Percentiles rank a stretch among this genome's conserved stretches.
phyloP scores from a whole-genome alignment of 2,888 invertebrate genomes.

The Palloptera scutellata region DNA sequence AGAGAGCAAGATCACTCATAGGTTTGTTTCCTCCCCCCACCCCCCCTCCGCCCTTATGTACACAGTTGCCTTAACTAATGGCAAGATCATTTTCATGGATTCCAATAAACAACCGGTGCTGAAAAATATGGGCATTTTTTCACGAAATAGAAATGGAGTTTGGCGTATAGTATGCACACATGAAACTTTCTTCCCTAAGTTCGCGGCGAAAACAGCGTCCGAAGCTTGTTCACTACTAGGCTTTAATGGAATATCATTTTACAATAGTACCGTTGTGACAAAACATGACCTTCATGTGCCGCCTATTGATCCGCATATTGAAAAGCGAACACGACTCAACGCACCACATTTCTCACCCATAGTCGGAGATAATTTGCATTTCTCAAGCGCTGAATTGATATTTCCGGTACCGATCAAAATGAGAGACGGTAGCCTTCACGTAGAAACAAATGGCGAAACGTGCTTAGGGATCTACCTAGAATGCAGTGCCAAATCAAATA shows the following conservation, averaged over 20 bases:
- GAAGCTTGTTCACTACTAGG: conserved; percentile 75
- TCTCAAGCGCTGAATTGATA: conserved; percentile 38
- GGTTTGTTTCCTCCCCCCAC: neutral
- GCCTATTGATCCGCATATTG: conserved; percentile 52
- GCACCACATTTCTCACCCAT: conserved; percentile 34
- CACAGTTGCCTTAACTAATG: conserved; percentile 75
- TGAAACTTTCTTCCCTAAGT: conserved; percentile 50
- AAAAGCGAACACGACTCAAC: conserved; percentile 27
- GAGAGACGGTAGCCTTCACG: conserved; percentile 39
- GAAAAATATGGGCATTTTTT: conserved; percentile 71
- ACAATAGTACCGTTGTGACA: conserved; percentile 49
- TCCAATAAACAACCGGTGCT: conserved; percentile 70
- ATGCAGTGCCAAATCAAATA: conserved; percentile 53
- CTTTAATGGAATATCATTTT: conserved; percentile 64
- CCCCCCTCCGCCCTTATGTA: no score
- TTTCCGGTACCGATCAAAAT: conserved; percentile 6
- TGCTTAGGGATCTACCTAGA: conserved; percentile 59
- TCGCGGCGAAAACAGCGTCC: conserved; percentile 63
- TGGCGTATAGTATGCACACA: conserved; percentile 75
- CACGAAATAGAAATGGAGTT: conserved; percentile 68
- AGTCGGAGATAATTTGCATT: conserved; percentile 48
- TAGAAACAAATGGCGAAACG: conserved; percentile 38
- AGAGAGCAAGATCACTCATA: neutral
- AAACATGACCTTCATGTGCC: conserved; percentile 41
- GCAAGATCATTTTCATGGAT: conserved; percentile 69